These are phyloP conservation scores for Dorcus hopei DNA, from an alignment of 2,888 invertebrate species.

Conservation along the genomic window DNA sequence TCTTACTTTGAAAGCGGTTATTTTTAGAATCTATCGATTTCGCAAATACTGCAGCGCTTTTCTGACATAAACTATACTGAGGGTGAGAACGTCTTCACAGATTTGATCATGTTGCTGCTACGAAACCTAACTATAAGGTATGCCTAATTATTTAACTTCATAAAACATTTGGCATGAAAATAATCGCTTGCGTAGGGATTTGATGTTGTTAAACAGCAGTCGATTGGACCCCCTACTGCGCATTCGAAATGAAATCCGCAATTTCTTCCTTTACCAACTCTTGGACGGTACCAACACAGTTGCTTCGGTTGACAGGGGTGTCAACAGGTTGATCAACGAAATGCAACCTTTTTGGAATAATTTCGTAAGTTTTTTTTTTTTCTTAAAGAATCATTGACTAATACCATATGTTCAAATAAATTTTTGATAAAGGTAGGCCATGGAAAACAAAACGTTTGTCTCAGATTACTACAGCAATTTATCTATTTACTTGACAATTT, in stretches of 20 bases:
- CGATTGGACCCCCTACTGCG: conserved; percentile 47
- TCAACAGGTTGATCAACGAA: conserved; percentile 48
- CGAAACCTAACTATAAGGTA: conserved; percentile 45
- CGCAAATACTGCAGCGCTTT: conserved; percentile 45
- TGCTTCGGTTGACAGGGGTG: conserved; percentile 47
- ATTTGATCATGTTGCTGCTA: conserved; percentile 46
- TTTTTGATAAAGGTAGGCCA: too few relatives aligned
- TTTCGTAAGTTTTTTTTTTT: conserved; percentile 43
- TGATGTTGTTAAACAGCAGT: conserved; percentile 44
- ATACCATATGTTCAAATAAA: neutral
- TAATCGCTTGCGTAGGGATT: conserved; percentile 33
- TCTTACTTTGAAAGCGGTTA: neutral
- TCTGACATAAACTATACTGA: conserved; percentile 45
- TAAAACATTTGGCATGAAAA: too few relatives aligned
- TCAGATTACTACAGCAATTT: too few relatives aligned
- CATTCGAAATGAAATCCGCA: conserved; percentile 48
- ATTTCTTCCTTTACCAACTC: conserved; percentile 49
- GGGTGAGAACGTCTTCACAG: conserved; percentile 49
- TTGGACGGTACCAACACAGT: conserved; percentile 46
- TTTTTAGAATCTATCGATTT: conserved; percentile 34
- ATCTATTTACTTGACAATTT: too few relatives aligned
- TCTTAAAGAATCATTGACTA: neutral
- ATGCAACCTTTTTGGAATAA: conserved; percentile 48
- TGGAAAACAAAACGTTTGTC: too few relatives aligned
- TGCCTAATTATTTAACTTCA: conserved; percentile 18